A percentile compares a stretch with the other conserved stretches of the same genome.
phyloP scores from a whole-genome alignment of 2,888 invertebrate species.

The Eupithecia subumbrata region DNA sequence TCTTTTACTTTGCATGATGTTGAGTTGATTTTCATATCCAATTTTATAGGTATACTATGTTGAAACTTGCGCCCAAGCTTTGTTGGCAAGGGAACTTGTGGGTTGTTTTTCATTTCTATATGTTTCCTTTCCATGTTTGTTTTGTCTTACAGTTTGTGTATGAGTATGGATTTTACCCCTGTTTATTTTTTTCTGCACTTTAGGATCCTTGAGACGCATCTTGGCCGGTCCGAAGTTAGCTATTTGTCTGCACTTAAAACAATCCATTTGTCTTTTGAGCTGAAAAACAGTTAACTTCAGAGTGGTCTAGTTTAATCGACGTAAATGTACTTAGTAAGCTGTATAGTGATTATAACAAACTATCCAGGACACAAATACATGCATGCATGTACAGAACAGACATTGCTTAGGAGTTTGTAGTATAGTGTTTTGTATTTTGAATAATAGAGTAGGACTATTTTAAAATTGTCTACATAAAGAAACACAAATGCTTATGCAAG shows the following conservation, averaged over 20 bases:
- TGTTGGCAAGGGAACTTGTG: slow-evolving; percentile 56
- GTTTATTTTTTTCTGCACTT: slow-evolving; percentile 43
- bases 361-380: slow-evolving; percentile 38
- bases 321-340: slow-evolving; percentile 25
- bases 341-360: slow-evolving; percentile 15
- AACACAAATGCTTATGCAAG: slow-evolving; percentile 30
- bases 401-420: slow-evolving; percentile 23
- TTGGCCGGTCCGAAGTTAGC: neutral
- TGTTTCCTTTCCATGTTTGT: slow-evolving; percentile 53
- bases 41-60: slow-evolving; percentile 16
- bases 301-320: slow-evolving; percentile 37
- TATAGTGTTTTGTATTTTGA: slow-evolving; percentile 11
- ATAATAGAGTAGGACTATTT: neutral
- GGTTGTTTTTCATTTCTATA: slow-evolving; percentile 56
- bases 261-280: slow-evolving; percentile 2
- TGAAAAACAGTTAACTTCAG: slow-evolving; percentile 9
- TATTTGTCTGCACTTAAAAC: neutral
- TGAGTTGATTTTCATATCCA: slow-evolving; percentile 47
- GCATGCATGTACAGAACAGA: slow-evolving; percentile 58
- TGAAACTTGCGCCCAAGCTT: slow-evolving; percentile 60
- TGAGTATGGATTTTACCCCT: slow-evolving; percentile 47
- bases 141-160: slow-evolving; percentile 62
- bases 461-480: slow-evolving; percentile 20
- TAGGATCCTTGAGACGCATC: slow-evolving; percentile 2
- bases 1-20: slow-evolving; percentile 65